These are phyloP conservation scores for Palythoa grandiflora DNA, from an alignment of 92 coral and sea anemone species.

Conservation along the genomic window DNA sequence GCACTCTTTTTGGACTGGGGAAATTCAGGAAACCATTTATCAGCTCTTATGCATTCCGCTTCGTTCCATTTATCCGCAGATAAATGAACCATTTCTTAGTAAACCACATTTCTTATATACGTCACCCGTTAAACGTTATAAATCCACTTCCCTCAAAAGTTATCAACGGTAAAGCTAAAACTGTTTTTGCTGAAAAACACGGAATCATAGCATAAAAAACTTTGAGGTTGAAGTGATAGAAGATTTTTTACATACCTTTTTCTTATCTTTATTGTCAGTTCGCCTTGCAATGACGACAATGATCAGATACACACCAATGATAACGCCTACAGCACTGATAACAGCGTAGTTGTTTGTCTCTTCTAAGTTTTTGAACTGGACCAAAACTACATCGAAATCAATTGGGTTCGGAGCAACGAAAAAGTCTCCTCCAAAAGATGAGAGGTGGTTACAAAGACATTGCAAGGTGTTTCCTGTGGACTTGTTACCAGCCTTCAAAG, in stretches of 20 bases:
- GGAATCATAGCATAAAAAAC: not conserved
- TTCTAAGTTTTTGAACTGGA: slow-evolving; percentile 13
- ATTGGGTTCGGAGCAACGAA: slow-evolving; percentile 43
- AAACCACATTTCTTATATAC: no score
- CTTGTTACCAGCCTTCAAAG: slow-evolving; percentile 36
- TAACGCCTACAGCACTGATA: slow-evolving; percentile 8
- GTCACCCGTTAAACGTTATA: no score
- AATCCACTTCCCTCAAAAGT: no score
- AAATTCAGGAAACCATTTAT: no score
- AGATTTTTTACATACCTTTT: not conserved
- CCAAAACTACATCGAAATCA: slow-evolving; percentile 39
- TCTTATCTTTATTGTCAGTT: slow-evolving; percentile 18
- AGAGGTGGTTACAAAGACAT: slow-evolving; percentile 34
- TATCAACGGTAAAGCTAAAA: no score
- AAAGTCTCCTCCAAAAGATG: slow-evolving; percentile 39
- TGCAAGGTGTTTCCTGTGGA: slow-evolving; percentile 15
- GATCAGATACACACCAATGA: slow-evolving; percentile 34
- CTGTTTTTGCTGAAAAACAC: no score
- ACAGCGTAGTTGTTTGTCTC: slow-evolving; percentile 44
- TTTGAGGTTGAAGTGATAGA: not conserved
- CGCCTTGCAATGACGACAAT: slow-evolving; percentile 23
- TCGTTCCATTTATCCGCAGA: no score
- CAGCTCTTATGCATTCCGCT: no score
- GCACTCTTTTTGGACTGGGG: no score
- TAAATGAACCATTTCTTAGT: no score